Conservation (phyloP, 2,888 invertebrate species). For the Odontocolon sp. region DNA sequence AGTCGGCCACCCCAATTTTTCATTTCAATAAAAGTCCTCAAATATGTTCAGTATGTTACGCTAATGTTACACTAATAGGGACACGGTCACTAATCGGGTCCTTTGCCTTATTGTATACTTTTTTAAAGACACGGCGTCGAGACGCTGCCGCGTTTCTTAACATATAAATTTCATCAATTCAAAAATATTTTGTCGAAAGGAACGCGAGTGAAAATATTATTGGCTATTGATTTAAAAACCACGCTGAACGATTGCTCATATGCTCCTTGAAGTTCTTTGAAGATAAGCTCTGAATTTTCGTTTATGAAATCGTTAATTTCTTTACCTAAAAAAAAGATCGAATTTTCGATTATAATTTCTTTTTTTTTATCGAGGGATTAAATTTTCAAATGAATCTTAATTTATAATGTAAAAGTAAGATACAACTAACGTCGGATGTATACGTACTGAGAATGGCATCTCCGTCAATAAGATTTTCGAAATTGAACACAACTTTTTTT, state of each 20-base stretch:
- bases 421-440: background rate
- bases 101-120: no score
- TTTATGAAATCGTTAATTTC: constrained; percentile 87
- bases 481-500: constrained; percentile 83
- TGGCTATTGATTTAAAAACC: constrained; percentile 86
- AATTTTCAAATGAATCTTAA: no score
- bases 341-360: constrained; percentile 7
- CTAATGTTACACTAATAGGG: no score
- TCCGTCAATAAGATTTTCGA: constrained; percentile 87
- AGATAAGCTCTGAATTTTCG: constrained; percentile 86
- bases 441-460: constrained; percentile 83
- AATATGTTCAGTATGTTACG: no score
- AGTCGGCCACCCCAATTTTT: no score
- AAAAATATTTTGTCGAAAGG: constrained; percentile 86
- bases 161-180: constrained; percentile 56
- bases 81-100: no score
- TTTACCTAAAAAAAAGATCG: constrained; percentile 78
- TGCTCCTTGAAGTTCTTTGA: constrained; percentile 86
- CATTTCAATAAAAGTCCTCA: no score
- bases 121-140: no score
- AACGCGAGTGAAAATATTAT: constrained; percentile 86
- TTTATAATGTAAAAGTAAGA: background rate
- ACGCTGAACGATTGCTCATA: constrained; percentile 87
- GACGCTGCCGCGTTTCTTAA: no score
- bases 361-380: no score